Conservation (phyloP, 2,888 invertebrate genomes). For the Agonopterix alstromeriana region DNA sequence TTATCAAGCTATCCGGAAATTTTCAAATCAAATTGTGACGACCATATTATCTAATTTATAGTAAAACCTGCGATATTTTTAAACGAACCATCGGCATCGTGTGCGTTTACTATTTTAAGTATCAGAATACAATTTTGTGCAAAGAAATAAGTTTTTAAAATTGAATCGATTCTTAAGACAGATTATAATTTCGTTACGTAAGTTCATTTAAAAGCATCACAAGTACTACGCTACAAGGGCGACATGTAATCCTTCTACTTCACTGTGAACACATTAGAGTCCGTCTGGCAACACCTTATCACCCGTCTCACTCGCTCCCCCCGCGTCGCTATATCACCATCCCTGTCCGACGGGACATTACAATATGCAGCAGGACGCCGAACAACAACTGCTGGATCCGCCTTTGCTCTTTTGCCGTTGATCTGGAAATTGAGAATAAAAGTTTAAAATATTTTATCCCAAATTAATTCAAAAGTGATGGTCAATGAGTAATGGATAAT, state of each 20-base stretch:
- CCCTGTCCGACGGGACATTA: conserved; percentile 72
- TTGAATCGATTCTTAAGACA: conserved; percentile 22
- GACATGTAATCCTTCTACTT: conserved; percentile 46
- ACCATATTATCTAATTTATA: conserved; percentile 14
- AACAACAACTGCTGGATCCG: conserved; percentile 96
- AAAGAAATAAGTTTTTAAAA: conserved; percentile 23
- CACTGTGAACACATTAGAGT: conserved; percentile 62
- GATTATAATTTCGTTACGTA: background rate
- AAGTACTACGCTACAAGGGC: conserved; percentile 32
- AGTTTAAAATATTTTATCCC: background rate
- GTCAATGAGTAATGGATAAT: no score
- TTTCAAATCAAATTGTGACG: conserved; percentile 29
- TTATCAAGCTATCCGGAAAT: conserved; percentile 47
- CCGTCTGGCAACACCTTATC: conserved; percentile 36
- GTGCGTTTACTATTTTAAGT: conserved; percentile 31
- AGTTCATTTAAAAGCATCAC: conserved; percentile 52
- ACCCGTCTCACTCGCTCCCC: conserved; percentile 41
- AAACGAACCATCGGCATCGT: conserved; percentile 33
- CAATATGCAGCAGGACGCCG: conserved; percentile 95
- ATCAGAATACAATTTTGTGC: conserved; percentile 23
- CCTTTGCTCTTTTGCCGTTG: conserved; percentile 97
- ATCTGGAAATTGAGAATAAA: conserved; percentile 78
- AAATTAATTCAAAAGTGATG: no score
- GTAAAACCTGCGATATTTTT: conserved; percentile 48
- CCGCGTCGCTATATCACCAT: conserved; percentile 23